Evolutionary conservation across 2,113 vertebrate genomes (phyloP).

Genomic region (Atherinomorus stipes): DNA sequence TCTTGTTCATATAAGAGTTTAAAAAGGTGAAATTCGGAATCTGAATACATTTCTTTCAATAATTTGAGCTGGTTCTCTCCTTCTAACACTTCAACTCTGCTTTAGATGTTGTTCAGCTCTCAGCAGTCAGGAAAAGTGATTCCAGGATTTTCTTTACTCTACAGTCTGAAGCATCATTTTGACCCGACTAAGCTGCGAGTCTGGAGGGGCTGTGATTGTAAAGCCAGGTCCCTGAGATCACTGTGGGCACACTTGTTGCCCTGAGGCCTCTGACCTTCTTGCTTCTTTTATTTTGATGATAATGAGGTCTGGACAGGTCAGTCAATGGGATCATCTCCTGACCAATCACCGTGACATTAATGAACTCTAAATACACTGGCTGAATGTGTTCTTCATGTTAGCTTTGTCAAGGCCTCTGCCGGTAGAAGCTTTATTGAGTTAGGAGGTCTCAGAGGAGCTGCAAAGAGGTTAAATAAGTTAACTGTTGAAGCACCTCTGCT

Average conservation of each 20-base stretch:
- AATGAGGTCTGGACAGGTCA: constrained; percentile 70
- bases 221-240: constrained; percentile 25
- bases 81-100: not conserved
- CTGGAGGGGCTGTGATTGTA: constrained; percentile 12
- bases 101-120: too few species aligned
- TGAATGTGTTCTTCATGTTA: constrained; percentile 60
- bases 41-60: too few species aligned
- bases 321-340: constrained; percentile 78
- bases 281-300: constrained; percentile 75
- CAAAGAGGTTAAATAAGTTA: constrained; percentile 52
- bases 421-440: constrained; percentile 29
- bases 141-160: not conserved
- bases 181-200: not conserved
- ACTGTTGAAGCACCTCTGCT: not conserved
- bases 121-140: too few species aligned
- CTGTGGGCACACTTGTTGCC: constrained; percentile 17
- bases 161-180: not conserved
- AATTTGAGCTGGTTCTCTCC: too few species aligned
- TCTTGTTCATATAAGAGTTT: too few species aligned
- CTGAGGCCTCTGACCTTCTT: constrained; percentile 16
- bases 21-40: too few species aligned
- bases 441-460: constrained; percentile 26
- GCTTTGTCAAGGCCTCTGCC: constrained; percentile 32
- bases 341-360: constrained; percentile 79
- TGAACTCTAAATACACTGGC: constrained; percentile 78